Base-by-base conservation (phyloP, 2,797 vertebrate species). In the Gymnodraco acuticeps region DNA sequence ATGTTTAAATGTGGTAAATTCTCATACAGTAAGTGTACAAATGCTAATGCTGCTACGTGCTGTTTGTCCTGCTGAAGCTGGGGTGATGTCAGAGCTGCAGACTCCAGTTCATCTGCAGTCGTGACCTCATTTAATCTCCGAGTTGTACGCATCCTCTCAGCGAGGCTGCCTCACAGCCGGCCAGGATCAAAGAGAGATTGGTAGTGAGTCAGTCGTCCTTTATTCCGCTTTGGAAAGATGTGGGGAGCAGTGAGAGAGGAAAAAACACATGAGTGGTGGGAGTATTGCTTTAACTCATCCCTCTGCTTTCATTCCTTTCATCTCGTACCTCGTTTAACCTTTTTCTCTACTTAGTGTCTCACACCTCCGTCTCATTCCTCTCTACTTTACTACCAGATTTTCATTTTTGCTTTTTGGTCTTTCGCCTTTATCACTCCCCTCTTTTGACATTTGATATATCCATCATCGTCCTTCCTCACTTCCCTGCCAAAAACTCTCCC, bases 171-270 rank as follows among this genome's bases (percentile, higher is more conserved):
- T 87, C 85, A 48, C 79, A 87, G 83, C 82, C 83, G 50, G 77
- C 75, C 75, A 55, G 88, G 88, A 93, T 92, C 90, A 92, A 93
- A 92, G 86, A 68, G 65, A 72, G 83, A 87, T 82, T 64, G 87
- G 83, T 88, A 87, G 87, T 87, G 86, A 89, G 83, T 86, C 85
- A 89, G 83, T 85, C 84, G 83, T 88, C 79, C 86, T 84, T 87
- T 85, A 85, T 83, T 84, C 82, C 79, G 87, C 81, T 68, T 65
- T 75, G 76, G 60, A 87, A 85, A 87, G 76, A 81, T 83, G 65
- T 89, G 88, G 64, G 79, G 73, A 78, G 56, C 52, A 68, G 56
- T 60, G 77, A 75, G 73, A 53, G 64, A 59, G 38, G 59, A 23
- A 64, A 10, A 58, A 12, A 69, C 38, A 65, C 72, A 76, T 2